A percentile compares a stretch with the other conserved stretches of the same genome.
Evolutionary conservation across 1,140 invertebrate species (phyloP).

Genomic region (Temnothorax curvispinosus): DNA sequence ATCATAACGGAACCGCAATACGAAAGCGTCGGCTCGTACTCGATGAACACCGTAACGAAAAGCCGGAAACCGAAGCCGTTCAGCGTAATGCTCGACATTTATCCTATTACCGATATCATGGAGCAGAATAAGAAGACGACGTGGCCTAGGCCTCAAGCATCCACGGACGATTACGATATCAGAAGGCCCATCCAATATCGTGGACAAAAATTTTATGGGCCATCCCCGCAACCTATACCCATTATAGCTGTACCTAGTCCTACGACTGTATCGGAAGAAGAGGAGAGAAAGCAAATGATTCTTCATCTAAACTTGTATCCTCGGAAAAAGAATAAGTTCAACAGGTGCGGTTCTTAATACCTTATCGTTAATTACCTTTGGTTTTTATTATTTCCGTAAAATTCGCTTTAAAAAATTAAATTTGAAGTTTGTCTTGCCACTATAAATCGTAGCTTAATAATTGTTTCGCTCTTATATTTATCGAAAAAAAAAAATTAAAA

Average conservation of each 20-base stretch:
- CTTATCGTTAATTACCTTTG: neutral
- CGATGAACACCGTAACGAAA: constrained; percentile 65
- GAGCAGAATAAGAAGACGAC: constrained; percentile 79
- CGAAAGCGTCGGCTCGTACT: constrained; percentile 70
- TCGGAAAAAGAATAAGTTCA: constrained; percentile 76
- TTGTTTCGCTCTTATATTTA: neutral
- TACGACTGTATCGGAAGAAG: constrained; percentile 73
- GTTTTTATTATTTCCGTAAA: neutral
- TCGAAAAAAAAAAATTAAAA: neutral
- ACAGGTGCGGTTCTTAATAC: constrained; percentile 70
- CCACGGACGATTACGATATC: constrained; percentile 76
- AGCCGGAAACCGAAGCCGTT: constrained; percentile 83
- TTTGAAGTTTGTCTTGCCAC: neutral
- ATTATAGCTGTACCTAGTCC: constrained; percentile 66
- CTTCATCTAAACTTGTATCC: constrained; percentile 85
- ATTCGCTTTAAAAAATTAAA: neutral
- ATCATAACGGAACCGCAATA: constrained; percentile 49
- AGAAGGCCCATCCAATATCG: constrained; percentile 74
- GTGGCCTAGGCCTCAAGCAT: constrained; percentile 64
- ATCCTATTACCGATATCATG: constrained; percentile 82
- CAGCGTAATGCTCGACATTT: constrained; percentile 85
- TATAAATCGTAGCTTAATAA: neutral
- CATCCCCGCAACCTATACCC: constrained; percentile 61
- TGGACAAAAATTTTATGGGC: constrained; percentile 67
- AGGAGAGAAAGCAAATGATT: constrained; percentile 84